phyloP scores from a whole-genome alignment of 2,888 invertebrate genomes.

The Apodemia mormo region DNA sequence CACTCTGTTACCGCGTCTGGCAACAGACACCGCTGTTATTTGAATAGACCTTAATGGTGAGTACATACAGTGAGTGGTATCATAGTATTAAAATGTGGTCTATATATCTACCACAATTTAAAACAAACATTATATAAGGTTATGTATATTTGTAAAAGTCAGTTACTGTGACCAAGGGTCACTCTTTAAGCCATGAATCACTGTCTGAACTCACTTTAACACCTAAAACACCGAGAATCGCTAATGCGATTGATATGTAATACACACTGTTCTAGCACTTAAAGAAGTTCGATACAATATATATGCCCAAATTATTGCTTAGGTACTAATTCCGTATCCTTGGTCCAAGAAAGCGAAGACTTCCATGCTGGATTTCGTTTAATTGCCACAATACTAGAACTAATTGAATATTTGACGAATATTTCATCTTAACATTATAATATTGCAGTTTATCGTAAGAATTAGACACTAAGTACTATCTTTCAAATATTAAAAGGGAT shows the following conservation, averaged over 20 bases:
- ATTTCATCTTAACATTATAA: neutral
- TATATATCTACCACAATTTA: neutral
- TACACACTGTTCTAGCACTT: constrained; percentile 41
- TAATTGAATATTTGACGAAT: neutral
- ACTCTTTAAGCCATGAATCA: neutral
- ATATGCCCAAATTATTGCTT: constrained; percentile 22
- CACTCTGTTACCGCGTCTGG: neutral
- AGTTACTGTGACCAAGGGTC: neutral
- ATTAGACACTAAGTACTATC: neutral
- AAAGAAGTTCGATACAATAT: neutral
- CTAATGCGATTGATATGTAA: constrained; percentile 50
- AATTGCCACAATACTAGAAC: constrained; percentile 2
- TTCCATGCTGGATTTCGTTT: neutral
- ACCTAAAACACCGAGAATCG: constrained; percentile 12
- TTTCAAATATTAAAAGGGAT: neutral
- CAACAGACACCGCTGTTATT: neutral
- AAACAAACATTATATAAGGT: neutral
- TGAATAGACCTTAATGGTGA: neutral
- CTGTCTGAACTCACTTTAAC: constrained; percentile 10
- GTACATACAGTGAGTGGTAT: constrained; percentile 1
- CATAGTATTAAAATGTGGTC: too few relatives aligned
- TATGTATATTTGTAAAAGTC: neutral
- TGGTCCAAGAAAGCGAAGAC: constrained; percentile 28
- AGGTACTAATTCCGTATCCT: constrained; percentile 26
- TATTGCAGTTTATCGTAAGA: neutral